Base-by-base conservation (phyloP, 2,113 vertebrate genomes). In the Grallaria varia region DNA sequence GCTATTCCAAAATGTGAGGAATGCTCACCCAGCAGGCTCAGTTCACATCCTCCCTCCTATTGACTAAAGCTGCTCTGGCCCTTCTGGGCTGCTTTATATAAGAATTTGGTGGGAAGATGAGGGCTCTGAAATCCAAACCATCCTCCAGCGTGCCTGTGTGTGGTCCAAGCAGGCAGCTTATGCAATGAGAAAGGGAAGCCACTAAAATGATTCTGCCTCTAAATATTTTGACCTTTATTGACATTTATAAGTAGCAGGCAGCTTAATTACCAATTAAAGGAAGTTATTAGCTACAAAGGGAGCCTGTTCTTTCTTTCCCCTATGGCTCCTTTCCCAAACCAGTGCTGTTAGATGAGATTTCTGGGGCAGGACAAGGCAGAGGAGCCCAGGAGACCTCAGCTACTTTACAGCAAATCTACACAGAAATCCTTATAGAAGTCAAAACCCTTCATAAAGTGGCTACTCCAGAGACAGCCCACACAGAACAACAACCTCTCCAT, bases 221-320 rank as follows among this genome's bases (percentile, higher is more conserved):
- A 97, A 96, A 97, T 97, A 96, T 96, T 96, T 96, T 96, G 96
- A 95, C 96, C 96, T 97, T 95, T 95, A 96, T 97, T 97, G 96
- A 97, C 96, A 96, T 96, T 97, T 96, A 84, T 96, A 97, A 96
- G 95, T 97, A 96, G 96, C 93, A 96, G 87, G 96, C 96, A 79
- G 96, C 95, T 95, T 96, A 96, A 96, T 96, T 97, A 97, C 86
- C 96, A 97, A 96, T 96, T 95, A 96, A 92, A 96, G 95, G 96
- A 96, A 97, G 90, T 96, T 96, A 94, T 95, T 96, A 96, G 92
- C 94, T 92, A 97, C 96, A 96, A 96, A 97, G 93, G 92, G 73
- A 97, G 95, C 73, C 90, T 96, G 96, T 96, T 96, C 90, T 93
- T 82, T 78, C 67, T 91, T 49, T 12, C n/a, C 76, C 60, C 84